Base-by-base conservation (phyloP, 2,888 invertebrate species). In the Noctua janthe region DNA sequence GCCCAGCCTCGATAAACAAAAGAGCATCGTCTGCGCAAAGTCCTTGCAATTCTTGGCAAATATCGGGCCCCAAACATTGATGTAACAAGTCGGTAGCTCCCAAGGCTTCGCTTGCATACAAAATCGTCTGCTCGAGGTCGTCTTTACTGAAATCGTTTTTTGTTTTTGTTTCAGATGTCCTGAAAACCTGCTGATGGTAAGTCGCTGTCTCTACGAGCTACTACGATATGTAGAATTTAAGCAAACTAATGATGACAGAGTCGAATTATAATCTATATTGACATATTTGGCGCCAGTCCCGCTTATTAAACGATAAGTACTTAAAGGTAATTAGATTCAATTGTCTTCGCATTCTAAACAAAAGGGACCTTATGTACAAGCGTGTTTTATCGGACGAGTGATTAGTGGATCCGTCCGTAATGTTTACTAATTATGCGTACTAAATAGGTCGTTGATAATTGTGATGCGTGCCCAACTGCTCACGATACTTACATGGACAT, bases 361-460 rank as follows among this genome's bases (percentile, higher is more conserved):
- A 79, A 76, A 66, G 62, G 71, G 49, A 62, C 62, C 69, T 72
- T 43, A 74, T 54, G 49, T 29, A 74, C 74, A 78, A 29, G 23
- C 81, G 83, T 84, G 59, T 80, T 84, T 62, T 74, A 83, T 83
- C 82, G 80, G 66, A 39, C 82, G 59, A 71, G 66, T 80, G 80
- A 88, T 90, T 87, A 87, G 87, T 89, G 76, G 90, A 91, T 92
- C 88, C 87, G 87, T 86, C 87, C 88, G 86, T 85, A 87, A 87
- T 89, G 86, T 87, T 88, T 86, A 91, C 90, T 93, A 93, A 93
- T 93, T 93, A 93, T 93, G 92, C 91, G 91, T 89, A 84, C 87
- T 86, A 94, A 93, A 92, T 93, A 91, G 94, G 93, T 94, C 93
- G 85, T 77, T 89, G 93, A 93, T 94, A 93, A 93, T 91, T 91